These are phyloP conservation scores for Dicerorhinus sumatrensis DNA, from an alignment of 2,113 vertebrate genomes.

Conservation along the genomic window DNA sequence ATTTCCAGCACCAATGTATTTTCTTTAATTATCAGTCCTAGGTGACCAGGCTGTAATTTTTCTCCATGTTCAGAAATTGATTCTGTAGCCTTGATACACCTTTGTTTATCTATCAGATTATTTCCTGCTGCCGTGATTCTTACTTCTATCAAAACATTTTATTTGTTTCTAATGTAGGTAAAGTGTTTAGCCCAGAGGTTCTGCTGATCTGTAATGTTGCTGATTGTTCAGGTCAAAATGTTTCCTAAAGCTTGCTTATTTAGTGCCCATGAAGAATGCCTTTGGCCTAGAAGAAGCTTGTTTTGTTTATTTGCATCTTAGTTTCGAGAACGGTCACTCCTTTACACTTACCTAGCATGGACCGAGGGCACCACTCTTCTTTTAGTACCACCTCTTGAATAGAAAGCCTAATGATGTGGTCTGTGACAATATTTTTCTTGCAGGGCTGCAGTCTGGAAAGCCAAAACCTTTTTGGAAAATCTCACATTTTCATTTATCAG, in stretches of 20 bases:
- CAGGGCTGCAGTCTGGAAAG: neutral
- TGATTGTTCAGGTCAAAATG: neutral
- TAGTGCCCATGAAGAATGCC: neutral
- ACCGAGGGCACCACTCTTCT: neutral
- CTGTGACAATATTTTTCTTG: neutral
- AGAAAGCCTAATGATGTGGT: neutral
- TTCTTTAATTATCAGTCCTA: neutral
- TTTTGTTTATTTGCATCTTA: neutral
- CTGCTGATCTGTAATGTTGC: neutral
- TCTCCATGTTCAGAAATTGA: neutral
- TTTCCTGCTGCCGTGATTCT: constrained; percentile 18
- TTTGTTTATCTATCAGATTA: neutral
- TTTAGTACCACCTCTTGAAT: neutral
- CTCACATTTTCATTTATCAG: neutral
- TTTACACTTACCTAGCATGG: neutral
- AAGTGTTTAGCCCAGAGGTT: neutral
- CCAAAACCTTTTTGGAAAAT: neutral
- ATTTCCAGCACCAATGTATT: neutral
- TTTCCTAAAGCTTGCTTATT: neutral
- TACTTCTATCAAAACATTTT: neutral
- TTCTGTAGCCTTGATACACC: neutral
- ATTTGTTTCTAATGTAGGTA: neutral
- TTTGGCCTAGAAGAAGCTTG: neutral
- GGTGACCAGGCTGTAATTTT: neutral
- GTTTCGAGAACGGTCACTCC: neutral